phyloP scores from a whole-genome alignment of 2,797 vertebrate genomes.

The Myotis myotis region DNA sequence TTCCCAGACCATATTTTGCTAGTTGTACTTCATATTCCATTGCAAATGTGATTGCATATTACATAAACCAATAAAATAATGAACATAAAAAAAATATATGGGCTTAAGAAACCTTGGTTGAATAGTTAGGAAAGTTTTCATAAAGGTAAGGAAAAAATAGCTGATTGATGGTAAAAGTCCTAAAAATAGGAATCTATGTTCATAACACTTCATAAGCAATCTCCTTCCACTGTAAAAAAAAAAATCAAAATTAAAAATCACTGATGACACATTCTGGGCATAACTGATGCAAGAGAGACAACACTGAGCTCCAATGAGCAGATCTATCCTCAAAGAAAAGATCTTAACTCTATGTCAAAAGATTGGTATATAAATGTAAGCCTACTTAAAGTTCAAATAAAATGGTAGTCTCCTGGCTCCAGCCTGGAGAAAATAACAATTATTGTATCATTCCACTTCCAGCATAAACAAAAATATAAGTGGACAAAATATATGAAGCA shows the following conservation, averaged over 20 bases:
- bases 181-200: not conserved
- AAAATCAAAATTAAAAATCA: constrained; percentile 26
- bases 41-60: not conserved
- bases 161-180: not conserved
- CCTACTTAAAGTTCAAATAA: not conserved
- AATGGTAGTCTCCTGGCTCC: not conserved
- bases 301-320: not conserved
- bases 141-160: not conserved
- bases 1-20: not conserved
- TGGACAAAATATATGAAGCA: not conserved
- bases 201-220: not conserved
- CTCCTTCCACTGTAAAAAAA: not conserved
- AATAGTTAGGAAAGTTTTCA: not conserved
- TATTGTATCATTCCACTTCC: not conserved
- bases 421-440: not conserved
- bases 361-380: not conserved
- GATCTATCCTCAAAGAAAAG: not conserved
- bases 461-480: not conserved
- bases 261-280: not conserved
- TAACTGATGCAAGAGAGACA: not conserved
- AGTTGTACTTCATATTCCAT: not conserved
- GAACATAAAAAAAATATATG: not conserved
- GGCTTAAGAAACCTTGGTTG: not conserved
- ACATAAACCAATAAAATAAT: not conserved
- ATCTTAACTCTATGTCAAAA: not conserved